Evolutionary conservation across 1,140 invertebrate species (phyloP).

Genomic region (Cotesia typhae): DNA sequence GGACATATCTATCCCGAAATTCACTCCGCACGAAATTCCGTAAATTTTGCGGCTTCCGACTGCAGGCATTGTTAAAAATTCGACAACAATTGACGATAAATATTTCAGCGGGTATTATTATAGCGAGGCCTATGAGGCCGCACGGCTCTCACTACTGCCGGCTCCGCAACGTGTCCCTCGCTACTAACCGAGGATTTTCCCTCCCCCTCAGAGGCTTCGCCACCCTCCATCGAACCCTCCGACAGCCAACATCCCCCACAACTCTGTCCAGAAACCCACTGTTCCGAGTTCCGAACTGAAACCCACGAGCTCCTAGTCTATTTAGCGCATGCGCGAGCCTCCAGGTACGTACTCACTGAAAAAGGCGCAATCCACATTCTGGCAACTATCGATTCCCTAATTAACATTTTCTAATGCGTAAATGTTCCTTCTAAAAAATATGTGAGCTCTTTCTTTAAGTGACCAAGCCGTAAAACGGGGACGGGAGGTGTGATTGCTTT

Average conservation of each 20-base stretch:
- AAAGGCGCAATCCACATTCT: no score
- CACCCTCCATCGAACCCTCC: constrained; percentile 9
- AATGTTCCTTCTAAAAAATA: no score
- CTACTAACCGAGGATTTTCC: constrained; percentile 52
- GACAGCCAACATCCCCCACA: constrained; percentile 9
- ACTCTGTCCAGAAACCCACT: background rate
- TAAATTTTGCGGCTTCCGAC: no score
- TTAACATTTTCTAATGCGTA: no score
- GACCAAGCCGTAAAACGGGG: background rate
- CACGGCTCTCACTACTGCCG: constrained; percentile 62
- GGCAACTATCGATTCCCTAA: no score
- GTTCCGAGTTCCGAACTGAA: background rate
- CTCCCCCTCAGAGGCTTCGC: constrained; percentile 14
- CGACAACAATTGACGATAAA: no score
- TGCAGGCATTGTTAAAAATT: no score
- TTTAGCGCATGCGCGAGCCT: background rate
- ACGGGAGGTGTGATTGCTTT: constrained; percentile 2
- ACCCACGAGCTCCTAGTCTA: no score
- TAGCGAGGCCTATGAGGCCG: constrained; percentile 49
- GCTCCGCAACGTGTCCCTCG: constrained; percentile 62
- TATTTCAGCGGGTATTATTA: no score
- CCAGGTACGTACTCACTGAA: constrained; percentile 29
- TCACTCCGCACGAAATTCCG: no score
- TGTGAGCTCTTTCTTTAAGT: no score
- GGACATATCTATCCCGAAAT: background rate